phyloP scores from a whole-genome alignment of 2,888 invertebrate genomes.

The Galerucella nymphaeae region DNA sequence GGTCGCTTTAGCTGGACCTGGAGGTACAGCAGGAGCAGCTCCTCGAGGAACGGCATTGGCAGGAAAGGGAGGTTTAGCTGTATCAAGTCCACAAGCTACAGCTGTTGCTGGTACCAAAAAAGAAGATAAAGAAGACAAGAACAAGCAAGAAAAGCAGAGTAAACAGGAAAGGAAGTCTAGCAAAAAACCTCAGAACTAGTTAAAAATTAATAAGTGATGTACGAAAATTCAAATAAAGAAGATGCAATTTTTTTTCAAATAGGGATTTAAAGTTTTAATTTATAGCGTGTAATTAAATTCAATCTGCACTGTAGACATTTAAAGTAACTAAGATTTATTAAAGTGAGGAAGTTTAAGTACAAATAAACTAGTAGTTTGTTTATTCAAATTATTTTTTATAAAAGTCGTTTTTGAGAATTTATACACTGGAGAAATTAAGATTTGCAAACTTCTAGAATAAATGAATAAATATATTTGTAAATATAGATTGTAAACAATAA shows the following conservation, averaged over 20 bases:
- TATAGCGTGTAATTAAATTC: background rate
- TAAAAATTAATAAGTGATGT: no score
- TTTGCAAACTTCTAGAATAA: background rate
- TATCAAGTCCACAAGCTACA: slow-evolving; percentile 67
- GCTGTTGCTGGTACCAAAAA: slow-evolving; percentile 65
- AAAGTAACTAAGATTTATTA: background rate
- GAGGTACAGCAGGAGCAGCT: slow-evolving; percentile 66
- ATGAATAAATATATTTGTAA: slow-evolving; percentile 4
- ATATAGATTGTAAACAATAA: slow-evolving; percentile 10
- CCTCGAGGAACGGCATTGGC: slow-evolving; percentile 67
- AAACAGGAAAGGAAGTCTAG: slow-evolving; percentile 36
- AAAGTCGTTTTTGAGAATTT: background rate
- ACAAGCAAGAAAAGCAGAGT: slow-evolving; percentile 33
- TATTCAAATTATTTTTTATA: background rate
- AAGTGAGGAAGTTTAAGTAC: background rate
- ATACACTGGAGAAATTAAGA: background rate
- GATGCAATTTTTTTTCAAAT: background rate
- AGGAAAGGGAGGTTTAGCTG: slow-evolving; percentile 66
- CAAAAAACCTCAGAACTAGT: slow-evolving; percentile 29
- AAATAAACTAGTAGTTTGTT: background rate
- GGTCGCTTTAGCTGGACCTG: slow-evolving; percentile 66
- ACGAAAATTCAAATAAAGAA: background rate
- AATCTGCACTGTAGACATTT: background rate
- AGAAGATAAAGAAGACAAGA: slow-evolving; percentile 40
- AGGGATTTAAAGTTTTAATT: background rate